These are phyloP conservation scores for Manis crassicaudata DNA, from an alignment of 2,797 vertebrate species.

Conservation along the genomic window DNA sequence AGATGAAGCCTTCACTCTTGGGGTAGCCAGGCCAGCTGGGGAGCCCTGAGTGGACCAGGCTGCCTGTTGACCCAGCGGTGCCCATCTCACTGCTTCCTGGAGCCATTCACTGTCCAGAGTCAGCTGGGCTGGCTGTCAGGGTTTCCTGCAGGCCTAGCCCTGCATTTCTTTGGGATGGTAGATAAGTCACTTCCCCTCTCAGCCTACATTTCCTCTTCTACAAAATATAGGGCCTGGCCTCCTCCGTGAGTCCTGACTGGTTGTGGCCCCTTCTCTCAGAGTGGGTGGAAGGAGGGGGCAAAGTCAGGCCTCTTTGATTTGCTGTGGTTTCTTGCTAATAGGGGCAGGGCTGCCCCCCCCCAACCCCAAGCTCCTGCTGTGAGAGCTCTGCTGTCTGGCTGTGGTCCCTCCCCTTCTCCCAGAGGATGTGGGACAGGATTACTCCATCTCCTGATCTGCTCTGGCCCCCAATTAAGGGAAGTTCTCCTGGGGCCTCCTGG, in stretches of 20 bases:
- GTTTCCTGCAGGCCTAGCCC: slow-evolving; percentile 49
- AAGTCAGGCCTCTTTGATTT: slow-evolving; percentile 49
- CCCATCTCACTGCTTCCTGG: slow-evolving; percentile 1
- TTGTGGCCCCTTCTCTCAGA: slow-evolving; percentile 34
- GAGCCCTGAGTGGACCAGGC: background rate
- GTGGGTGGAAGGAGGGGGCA: background rate
- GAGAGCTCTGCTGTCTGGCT: background rate
- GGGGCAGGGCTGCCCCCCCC: slow-evolving; percentile 2
- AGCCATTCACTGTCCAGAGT: background rate
- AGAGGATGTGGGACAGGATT: slow-evolving; percentile 64
- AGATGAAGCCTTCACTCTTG: background rate
- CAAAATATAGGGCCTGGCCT: slow-evolving; percentile 44
- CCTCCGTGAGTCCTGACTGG: background rate
- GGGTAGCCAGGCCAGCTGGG: background rate
- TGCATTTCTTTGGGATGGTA: slow-evolving; percentile 64
- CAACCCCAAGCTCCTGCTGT: background rate
- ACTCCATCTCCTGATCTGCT: slow-evolving; percentile 66
- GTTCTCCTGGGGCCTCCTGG: slow-evolving; percentile 32
- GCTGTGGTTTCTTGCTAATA: slow-evolving; percentile 49
- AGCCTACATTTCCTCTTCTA: slow-evolving; percentile 72
- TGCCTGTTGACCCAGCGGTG: background rate
- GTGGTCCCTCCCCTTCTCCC: slow-evolving; percentile 57
- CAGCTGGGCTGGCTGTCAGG: background rate
- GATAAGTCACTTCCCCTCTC: slow-evolving; percentile 80
- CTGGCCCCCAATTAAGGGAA: slow-evolving; percentile 52